These are phyloP conservation scores for Micrastur ruficollis DNA, from an alignment of 2,797 vertebrate genomes.

Conservation along the genomic window DNA sequence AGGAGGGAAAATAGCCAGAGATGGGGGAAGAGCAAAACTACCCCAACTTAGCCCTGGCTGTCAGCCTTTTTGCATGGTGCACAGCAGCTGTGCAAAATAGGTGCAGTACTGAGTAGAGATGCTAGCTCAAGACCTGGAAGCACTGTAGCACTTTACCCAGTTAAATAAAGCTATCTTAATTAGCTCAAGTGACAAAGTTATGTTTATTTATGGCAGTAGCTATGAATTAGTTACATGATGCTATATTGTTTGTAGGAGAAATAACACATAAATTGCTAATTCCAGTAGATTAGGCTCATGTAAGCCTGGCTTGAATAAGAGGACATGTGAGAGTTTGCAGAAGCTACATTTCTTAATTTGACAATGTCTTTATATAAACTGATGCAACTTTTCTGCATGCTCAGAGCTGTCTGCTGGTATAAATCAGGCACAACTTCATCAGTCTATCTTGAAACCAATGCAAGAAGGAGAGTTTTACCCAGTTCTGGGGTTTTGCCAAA, in stretches of 20 bases:
- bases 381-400: background rate
- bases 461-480: background rate
- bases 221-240: background rate
- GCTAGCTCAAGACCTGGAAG: background rate
- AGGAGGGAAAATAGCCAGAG: background rate
- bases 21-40: background rate
- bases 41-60: too few species aligned
- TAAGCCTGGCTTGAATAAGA: background rate
- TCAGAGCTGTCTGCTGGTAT: background rate
- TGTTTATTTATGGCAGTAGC: background rate
- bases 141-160: background rate
- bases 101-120: background rate
- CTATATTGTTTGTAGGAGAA: background rate
- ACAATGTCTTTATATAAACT: background rate
- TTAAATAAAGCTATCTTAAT: background rate
- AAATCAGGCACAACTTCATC: background rate
- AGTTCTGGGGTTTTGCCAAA: background rate
- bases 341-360: background rate
- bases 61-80: too few species aligned
- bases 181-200: background rate
- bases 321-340: background rate
- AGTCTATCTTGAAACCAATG: background rate
- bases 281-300: background rate
- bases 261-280: background rate
- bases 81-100: accelerated